phyloP scores from a whole-genome alignment of 2,888 invertebrate species.

The Euzetes globulus region DNA sequence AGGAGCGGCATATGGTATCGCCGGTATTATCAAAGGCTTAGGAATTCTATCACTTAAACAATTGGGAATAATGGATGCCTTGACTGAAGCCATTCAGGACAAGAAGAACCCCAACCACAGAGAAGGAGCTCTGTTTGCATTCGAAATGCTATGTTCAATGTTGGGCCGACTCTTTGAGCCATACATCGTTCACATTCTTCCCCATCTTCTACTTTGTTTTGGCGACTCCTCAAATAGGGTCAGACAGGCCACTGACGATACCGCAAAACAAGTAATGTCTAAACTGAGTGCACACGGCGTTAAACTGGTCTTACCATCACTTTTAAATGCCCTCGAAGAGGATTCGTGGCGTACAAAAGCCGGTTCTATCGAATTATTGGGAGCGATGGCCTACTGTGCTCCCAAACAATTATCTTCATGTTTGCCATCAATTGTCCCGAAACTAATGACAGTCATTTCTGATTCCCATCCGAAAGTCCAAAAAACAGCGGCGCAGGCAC shows the following conservation, averaged over 20 bases:
- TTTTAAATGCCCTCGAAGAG: constrained; percentile 85
- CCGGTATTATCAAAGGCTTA: constrained; percentile 88
- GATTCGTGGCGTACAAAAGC: constrained; percentile 99
- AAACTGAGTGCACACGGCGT: constrained; percentile 94
- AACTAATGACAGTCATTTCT: constrained; percentile 80
- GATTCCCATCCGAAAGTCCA: constrained; percentile 97
- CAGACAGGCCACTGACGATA: constrained; percentile 89
- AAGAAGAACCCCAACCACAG: constrained; percentile 90
- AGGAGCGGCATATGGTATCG: constrained; percentile 95
- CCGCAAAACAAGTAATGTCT: constrained; percentile 83
- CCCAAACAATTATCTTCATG: constrained; percentile 97
- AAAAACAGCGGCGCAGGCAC: constrained; percentile 89
- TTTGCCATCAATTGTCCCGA: constrained; percentile 94
- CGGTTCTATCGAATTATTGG: constrained; percentile 87
- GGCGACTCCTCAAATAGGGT: constrained; percentile 92
- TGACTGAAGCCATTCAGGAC: constrained; percentile 88
- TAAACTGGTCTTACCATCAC: constrained; percentile 86
- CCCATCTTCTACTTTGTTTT: constrained; percentile 86
- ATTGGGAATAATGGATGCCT: constrained; percentile 85
- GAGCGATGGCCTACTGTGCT: constrained; percentile 98
- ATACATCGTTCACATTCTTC: constrained; percentile 93
- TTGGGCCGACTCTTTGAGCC: constrained; percentile 96
- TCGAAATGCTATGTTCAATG: constrained; percentile 92
- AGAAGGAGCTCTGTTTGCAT: constrained; percentile 92
- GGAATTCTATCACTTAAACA: constrained; percentile 92